These are phyloP conservation scores for Oreochromis grahami DNA, from an alignment of 2,797 vertebrate genomes.

Conservation along the genomic window DNA sequence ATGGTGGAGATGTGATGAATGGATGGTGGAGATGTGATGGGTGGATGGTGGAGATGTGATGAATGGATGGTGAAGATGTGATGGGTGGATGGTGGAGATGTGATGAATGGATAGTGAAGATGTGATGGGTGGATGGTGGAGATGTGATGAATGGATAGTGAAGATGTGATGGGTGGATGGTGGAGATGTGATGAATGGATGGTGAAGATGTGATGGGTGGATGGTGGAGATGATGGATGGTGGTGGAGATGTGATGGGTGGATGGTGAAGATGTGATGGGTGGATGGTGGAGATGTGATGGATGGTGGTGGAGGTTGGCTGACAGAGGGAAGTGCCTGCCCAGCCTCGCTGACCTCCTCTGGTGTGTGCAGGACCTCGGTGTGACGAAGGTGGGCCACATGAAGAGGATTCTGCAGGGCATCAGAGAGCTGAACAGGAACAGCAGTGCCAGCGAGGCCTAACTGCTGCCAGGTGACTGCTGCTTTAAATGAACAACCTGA, in stretches of 20 bases:
- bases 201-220: neutral
- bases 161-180: no score
- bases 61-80: neutral
- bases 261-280: neutral
- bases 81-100: fast-evolving
- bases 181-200: neutral
- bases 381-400: slow-evolving; percentile 97
- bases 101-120: neutral
- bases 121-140: no score
- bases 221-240: no score
- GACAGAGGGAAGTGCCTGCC: neutral
- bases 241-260: neutral
- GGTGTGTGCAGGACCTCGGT: slow-evolving; percentile 85
- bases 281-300: no score
- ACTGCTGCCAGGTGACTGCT: neutral
- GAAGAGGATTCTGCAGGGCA: slow-evolving; percentile 95
- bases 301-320: neutral
- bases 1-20: no score
- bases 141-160: neutral
- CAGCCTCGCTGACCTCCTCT: neutral
- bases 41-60: neutral
- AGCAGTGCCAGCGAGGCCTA: slow-evolving; percentile 85
- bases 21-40: no score
- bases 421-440: slow-evolving; percentile 88
- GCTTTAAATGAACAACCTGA: fast-evolving